Percentiles rank a stretch among this genome's conserved stretches.
These are phyloP conservation scores for Battus philenor DNA, from an alignment of 1,140 invertebrate species.

Conservation along the genomic window DNA sequence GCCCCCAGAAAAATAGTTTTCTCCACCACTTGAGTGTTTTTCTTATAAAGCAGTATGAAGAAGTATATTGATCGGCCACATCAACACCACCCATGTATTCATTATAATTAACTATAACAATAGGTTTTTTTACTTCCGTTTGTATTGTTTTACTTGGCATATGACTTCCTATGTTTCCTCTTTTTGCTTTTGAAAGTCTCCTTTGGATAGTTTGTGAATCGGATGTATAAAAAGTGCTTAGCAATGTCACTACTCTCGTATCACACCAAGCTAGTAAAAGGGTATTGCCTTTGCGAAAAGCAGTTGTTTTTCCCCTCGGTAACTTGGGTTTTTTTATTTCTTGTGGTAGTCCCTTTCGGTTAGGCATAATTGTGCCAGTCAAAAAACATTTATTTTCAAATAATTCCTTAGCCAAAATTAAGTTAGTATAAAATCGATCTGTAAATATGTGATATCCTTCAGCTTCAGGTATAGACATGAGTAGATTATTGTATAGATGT, in stretches of 20 bases:
- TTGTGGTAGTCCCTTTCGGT: constrained; percentile 8
- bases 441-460: neutral
- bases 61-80: constrained; percentile 15
- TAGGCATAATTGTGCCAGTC: constrained; percentile 9
- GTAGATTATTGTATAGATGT: neutral
- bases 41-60: constrained; percentile 15
- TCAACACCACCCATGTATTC: constrained; percentile 30
- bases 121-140: constrained; percentile 9
- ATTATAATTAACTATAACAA: constrained; percentile 9
- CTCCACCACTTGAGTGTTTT: constrained; percentile 16
- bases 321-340: constrained; percentile 9
- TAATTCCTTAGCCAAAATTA: constrained; percentile 10
- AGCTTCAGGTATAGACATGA: neutral
- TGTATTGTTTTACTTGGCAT: constrained; percentile 8
- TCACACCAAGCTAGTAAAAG: constrained; percentile 7
- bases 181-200: constrained; percentile 10
- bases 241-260: constrained; percentile 7
- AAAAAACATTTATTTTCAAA: constrained; percentile 10
- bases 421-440: neutral
- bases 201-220: constrained; percentile 11
- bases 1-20: too few relatives aligned
- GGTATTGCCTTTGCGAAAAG: constrained; percentile 9
- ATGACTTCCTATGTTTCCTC: constrained; percentile 7
- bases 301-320: constrained; percentile 8
- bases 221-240: constrained; percentile 11